A percentile compares a stretch with the other conserved stretches of the same genome.
Conservation (phyloP, 2,113 vertebrate species). For the Daphoenositta chrysoptera region DNA sequence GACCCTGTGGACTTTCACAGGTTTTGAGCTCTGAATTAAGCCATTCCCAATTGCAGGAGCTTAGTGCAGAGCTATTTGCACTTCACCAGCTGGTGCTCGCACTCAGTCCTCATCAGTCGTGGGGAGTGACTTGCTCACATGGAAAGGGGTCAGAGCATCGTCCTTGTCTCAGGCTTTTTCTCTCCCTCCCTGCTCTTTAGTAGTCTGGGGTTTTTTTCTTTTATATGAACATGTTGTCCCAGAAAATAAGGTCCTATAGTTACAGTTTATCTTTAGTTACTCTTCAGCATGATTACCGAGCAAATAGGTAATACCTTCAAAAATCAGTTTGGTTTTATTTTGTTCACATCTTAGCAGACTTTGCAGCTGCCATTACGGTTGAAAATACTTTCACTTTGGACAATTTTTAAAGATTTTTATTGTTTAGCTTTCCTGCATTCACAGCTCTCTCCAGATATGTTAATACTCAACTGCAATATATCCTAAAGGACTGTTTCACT, state of each 20-base stretch:
- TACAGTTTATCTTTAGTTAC: neutral
- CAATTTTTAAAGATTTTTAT: neutral
- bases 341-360: neutral
- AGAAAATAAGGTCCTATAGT: neutral
- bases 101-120: neutral
- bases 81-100: neutral
- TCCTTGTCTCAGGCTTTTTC: neutral
- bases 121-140: neutral
- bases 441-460: neutral
- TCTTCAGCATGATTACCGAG: neutral
- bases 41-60: neutral
- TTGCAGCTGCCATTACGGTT: neutral
- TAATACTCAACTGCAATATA: neutral
- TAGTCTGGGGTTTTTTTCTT: accelerated
- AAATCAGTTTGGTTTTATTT: constrained; percentile 1
- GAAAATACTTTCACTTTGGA: neutral
- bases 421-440: neutral
- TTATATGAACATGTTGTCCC: neutral
- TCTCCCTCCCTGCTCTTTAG: neutral
- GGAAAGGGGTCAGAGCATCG: neutral
- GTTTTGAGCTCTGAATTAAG: neutral
- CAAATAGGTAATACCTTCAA: neutral
- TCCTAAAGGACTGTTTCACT: neutral
- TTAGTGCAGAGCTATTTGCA: neutral
- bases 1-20: neutral